These are phyloP conservation scores for Cheilosia vulpina DNA, from an alignment of 2,888 invertebrate genomes.

Conservation along the genomic window DNA sequence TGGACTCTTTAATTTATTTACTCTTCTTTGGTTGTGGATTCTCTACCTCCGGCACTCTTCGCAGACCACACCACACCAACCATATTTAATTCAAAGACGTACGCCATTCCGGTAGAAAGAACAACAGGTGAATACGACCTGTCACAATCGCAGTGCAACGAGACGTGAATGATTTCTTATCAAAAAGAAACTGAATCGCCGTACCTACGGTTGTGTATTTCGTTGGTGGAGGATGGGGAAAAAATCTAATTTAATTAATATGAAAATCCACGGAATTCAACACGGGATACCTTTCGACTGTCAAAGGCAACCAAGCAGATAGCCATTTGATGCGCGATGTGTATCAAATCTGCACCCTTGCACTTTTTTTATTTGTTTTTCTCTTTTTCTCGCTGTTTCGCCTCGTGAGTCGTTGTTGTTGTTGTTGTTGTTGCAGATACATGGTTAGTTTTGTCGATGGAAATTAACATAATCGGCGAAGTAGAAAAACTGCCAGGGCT, in stretches of 20 bases:
- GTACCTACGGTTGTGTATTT: slow-evolving; percentile 5
- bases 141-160: slow-evolving; percentile 76
- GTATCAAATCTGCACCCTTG: slow-evolving; percentile 71
- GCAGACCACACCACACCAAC: slow-evolving; percentile 2
- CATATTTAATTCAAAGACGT: slow-evolving; percentile 63
- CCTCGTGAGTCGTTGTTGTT: slow-evolving; percentile 41
- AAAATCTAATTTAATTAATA: slow-evolving; percentile 74
- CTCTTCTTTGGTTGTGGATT: slow-evolving; percentile 17
- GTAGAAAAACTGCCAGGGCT: slow-evolving; percentile 67
- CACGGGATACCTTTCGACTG: slow-evolving; percentile 69
- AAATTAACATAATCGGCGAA: slow-evolving; percentile 69
- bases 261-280: slow-evolving; percentile 73
- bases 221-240: slow-evolving; percentile 45
- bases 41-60: background rate
- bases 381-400: slow-evolving; percentile 1
- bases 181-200: slow-evolving; percentile 50
- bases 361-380: slow-evolving; percentile 51
- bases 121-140: slow-evolving; percentile 74
- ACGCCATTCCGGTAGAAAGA: slow-evolving; percentile 66
- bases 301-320: slow-evolving; percentile 74
- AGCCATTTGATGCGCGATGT: slow-evolving; percentile 75
- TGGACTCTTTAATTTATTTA: slow-evolving; percentile 67
- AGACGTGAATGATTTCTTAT: slow-evolving; percentile 76
- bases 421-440: slow-evolving; percentile 1
- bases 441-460: slow-evolving; percentile 47